Conservation (phyloP, 1,140 invertebrate species). For the Drosophila sp. region DNA sequence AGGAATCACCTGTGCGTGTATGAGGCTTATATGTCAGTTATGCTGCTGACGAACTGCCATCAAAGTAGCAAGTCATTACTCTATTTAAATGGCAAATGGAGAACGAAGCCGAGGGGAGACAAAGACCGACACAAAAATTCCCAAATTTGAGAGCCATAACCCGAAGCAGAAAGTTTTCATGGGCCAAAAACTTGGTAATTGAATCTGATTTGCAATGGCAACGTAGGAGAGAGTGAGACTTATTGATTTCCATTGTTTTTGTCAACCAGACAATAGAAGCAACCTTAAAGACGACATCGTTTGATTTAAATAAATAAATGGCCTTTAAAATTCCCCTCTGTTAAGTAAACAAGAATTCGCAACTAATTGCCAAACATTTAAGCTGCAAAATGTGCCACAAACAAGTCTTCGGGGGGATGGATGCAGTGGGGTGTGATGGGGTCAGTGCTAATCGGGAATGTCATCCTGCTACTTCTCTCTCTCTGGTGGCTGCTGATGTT, state of each 20-base stretch:
- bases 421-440: no score
- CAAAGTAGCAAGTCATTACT: conserved; percentile 9
- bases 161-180: not conserved
- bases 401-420: conserved; percentile 15
- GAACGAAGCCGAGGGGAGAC: not conserved
- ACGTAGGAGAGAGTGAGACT: not conserved
- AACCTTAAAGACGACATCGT: not conserved
- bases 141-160: not conserved
- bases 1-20: conserved; percentile 18
- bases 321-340: not conserved
- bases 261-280: not conserved
- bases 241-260: conserved; percentile 13
- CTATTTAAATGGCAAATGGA: conserved; percentile 6
- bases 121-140: conserved; percentile 8
- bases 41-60: conserved; percentile 16
- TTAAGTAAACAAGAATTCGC: conserved; percentile 14
- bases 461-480: not conserved
- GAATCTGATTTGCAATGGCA: not conserved
- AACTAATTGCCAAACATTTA: conserved; percentile 21
- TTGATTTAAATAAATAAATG: conserved; percentile 5
- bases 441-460: conserved; percentile 14
- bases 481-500: not conserved
- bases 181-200: conserved; percentile 8
- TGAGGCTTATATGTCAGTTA: conserved; percentile 13
- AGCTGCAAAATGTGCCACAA: conserved; percentile 13